Conservation (phyloP, 2,888 invertebrate genomes). For the Ecliptopera silaceata region DNA sequence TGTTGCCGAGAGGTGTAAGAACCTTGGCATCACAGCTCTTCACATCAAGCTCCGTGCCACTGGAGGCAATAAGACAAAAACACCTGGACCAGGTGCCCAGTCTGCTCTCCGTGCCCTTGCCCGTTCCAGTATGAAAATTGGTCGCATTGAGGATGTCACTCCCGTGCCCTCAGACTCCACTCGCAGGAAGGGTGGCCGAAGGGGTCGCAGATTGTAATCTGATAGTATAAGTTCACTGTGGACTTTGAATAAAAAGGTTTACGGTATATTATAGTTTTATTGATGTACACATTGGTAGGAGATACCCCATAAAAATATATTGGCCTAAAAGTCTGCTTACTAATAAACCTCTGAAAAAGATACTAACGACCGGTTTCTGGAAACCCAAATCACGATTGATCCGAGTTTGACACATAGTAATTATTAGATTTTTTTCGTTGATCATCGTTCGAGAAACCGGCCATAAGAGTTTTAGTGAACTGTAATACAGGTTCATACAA, state of each 20-base stretch:
- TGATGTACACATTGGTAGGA: neutral
- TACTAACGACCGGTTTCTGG: no score
- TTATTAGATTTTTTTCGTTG: no score
- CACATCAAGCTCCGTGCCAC: slow-evolving; percentile 99
- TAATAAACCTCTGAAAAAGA: no score
- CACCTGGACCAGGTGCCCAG: slow-evolving; percentile 99
- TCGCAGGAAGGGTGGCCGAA: slow-evolving; percentile 99
- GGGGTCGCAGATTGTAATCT: slow-evolving; percentile 98
- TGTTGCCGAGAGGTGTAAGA: slow-evolving; percentile 99
- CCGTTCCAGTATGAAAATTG: slow-evolving; percentile 99
- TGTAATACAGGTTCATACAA: no score
- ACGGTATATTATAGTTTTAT: slow-evolving; percentile 56
- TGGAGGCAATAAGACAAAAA: slow-evolving; percentile 99
- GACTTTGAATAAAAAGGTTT: slow-evolving; percentile 72
- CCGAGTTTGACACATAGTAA: no score
- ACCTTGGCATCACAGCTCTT: slow-evolving; percentile 97
- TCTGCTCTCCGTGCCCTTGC: slow-evolving; percentile 99
- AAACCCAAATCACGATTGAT: no score
- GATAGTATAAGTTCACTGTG: slow-evolving; percentile 75
- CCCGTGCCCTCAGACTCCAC: slow-evolving; percentile 99
- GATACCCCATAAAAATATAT: no score
- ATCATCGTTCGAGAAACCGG: no score
- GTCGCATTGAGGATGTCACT: slow-evolving; percentile 99
- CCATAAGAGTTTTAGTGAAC: no score
- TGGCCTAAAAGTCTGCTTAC: no score